Evolutionary conservation across 1,140 invertebrate genomes (phyloP).

Genomic region (Polypedilum vanderplanki): DNA sequence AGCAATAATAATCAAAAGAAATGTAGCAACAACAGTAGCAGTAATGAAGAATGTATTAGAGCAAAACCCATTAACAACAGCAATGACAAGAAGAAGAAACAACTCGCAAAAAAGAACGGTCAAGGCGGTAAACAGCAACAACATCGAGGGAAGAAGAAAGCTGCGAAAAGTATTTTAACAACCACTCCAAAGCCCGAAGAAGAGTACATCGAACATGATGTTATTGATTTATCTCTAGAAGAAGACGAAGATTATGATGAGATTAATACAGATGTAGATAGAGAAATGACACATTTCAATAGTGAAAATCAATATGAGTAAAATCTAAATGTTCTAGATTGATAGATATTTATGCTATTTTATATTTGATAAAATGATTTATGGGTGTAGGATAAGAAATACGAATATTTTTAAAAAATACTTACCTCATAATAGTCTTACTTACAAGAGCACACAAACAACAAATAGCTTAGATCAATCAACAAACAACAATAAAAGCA

Average conservation of each 20-base stretch:
- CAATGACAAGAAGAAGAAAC: not conserved
- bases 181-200: not conserved
- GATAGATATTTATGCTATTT: not conserved
- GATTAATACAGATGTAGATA: not conserved
- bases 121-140: not conserved
- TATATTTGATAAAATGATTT: not conserved
- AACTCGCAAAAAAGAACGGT: not conserved
- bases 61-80: not conserved
- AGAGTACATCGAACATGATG: not conserved
- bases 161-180: not conserved
- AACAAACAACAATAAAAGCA: not conserved
- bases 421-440: constrained; percentile 5
- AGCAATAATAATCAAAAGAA: not conserved
- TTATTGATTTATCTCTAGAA: constrained; percentile 1
- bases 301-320: not conserved
- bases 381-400: not conserved
- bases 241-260: constrained; percentile 5
- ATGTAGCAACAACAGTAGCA: not conserved
- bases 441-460: not conserved
- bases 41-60: not conserved
- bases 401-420: not conserved
- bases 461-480: not conserved
- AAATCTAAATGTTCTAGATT: not conserved
- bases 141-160: constrained; percentile 11
- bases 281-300: not conserved